A percentile compares a stretch with the other conserved stretches of the same genome.
Evolutionary conservation across 2,797 vertebrate genomes (phyloP).

Genomic region (Delichon dasypus): DNA sequence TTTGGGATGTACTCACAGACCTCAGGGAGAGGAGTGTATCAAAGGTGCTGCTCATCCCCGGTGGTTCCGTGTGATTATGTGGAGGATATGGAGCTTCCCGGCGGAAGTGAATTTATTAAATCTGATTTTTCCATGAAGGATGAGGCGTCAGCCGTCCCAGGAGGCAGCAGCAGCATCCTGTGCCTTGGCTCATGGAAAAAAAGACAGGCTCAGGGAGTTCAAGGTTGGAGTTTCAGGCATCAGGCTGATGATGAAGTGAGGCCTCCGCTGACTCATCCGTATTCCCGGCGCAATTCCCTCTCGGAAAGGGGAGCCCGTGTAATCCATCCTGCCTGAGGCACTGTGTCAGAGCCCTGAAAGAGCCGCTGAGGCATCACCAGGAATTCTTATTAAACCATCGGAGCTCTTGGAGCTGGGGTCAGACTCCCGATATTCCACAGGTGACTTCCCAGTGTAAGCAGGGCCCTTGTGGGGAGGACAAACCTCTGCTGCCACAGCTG

Average conservation of each 20-base stretch:
- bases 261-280: background rate
- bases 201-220: background rate
- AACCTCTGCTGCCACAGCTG: background rate
- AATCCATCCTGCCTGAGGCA: background rate
- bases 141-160: background rate
- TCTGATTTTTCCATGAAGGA: background rate
- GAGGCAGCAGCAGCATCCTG: background rate
- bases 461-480: background rate
- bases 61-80: background rate
- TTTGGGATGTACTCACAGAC: background rate
- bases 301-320: background rate
- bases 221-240: background rate
- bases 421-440: background rate
- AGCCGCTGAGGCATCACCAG: background rate
- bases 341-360: background rate
- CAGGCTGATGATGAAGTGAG: background rate
- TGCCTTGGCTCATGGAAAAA: background rate
- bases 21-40: background rate
- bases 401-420: background rate
- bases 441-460: background rate
- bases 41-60: background rate
- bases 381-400: constrained; percentile 24
- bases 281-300: background rate
- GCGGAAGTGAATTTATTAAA: background rate
- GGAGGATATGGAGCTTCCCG: background rate